A percentile compares a stretch with the other conserved stretches of the same genome.
phyloP scores from a whole-genome alignment of 1,140 invertebrate genomes.

The Colletes gigas region DNA sequence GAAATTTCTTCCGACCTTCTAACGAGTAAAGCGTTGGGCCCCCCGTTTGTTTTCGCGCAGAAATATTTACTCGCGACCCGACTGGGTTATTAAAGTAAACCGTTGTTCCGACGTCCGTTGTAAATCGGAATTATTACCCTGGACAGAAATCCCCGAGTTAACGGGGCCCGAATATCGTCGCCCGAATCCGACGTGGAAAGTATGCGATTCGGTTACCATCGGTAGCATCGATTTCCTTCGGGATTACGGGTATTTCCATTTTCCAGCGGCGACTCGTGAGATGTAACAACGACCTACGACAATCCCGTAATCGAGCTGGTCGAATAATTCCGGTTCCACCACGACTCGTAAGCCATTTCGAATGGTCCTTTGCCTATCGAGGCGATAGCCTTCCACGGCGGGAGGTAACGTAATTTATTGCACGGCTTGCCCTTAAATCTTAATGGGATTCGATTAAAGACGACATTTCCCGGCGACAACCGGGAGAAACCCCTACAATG shows the following conservation, averaged over 20 bases:
- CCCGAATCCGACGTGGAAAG: conserved; percentile 28
- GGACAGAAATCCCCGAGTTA: neutral
- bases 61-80: no score
- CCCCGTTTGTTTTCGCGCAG: no score
- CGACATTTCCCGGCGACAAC: conserved; percentile 68
- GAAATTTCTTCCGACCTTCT: no score
- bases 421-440: conserved; percentile 73
- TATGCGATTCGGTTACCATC: conserved; percentile 24
- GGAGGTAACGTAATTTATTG: conserved; percentile 73
- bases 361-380: conserved; percentile 72
- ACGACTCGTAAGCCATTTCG: conserved; percentile 67
- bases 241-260: conserved; percentile 50
- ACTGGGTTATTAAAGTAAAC: conserved; percentile 35
- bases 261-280: conserved; percentile 41
- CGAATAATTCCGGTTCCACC: conserved; percentile 69
- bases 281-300: conserved; percentile 58
- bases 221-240: conserved; percentile 46
- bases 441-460: conserved; percentile 76
- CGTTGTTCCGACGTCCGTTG: neutral
- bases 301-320: conserved; percentile 58
- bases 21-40: no score
- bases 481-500: conserved; percentile 55
- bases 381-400: conserved; percentile 67
- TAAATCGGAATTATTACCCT: conserved; percentile 41
- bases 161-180: conserved; percentile 19